Percentiles rank a stretch among this genome's conserved stretches.
These are phyloP conservation scores for Drosophila incognita DNA, from an alignment of 2,888 invertebrate genomes.

Conservation along the genomic window DNA sequence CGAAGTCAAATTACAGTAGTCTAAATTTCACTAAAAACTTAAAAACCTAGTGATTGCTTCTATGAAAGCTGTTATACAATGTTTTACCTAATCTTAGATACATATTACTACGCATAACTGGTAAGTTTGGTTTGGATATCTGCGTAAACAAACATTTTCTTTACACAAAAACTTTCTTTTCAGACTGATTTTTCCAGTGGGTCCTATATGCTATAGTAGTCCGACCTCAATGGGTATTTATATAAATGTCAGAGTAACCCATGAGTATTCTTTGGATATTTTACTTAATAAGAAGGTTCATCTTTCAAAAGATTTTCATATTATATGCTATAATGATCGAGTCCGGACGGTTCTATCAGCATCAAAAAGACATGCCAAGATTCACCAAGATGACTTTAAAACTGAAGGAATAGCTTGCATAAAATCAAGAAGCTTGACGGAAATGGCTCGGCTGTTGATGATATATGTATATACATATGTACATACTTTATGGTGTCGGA, in stretches of 20 bases:
- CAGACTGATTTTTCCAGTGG: background rate
- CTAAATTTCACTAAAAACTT: background rate
- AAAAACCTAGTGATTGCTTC: background rate
- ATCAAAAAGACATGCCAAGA: background rate
- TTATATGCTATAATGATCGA: background rate
- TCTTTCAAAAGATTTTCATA: background rate
- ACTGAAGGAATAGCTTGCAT: background rate
- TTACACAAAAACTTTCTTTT: background rate
- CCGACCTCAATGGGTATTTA: too few species aligned
- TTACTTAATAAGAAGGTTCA: background rate
- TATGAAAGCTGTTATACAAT: background rate
- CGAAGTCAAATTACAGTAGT: background rate
- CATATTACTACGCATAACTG: background rate
- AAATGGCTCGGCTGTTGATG: background rate
- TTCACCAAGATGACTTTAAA: background rate
- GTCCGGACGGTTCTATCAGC: background rate
- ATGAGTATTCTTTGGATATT: background rate
- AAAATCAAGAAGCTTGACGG: background rate
- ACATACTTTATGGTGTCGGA: background rate
- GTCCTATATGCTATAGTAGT: background rate
- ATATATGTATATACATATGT: too few species aligned
- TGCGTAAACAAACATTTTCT: background rate
- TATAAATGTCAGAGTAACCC: background rate
- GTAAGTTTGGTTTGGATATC: background rate
- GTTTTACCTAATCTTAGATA: background rate